Conservation (phyloP, 2,888 invertebrate species). For the Acholoe squamosa region DNA sequence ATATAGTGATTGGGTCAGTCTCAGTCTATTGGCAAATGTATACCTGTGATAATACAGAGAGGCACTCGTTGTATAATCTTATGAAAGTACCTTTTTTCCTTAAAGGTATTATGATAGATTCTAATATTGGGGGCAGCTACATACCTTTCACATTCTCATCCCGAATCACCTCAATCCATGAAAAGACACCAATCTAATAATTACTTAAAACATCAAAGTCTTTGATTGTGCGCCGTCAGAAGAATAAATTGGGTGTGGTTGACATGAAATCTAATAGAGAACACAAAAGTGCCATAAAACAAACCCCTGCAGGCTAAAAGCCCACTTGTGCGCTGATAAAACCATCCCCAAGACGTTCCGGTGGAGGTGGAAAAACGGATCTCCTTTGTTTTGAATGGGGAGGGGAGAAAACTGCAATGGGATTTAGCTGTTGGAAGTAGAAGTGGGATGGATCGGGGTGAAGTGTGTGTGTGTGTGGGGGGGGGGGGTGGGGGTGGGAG, state of each 20-base stretch:
- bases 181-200: neutral
- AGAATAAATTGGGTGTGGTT: conserved; percentile 22
- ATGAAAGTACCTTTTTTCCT: too few relatives aligned
- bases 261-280: conserved; percentile 39
- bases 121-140: too few relatives aligned
- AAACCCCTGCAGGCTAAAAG: conserved; percentile 6
- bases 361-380: neutral
- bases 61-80: too few relatives aligned
- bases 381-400: neutral
- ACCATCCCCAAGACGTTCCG: neutral
- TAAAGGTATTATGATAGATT: too few relatives aligned
- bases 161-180: neutral
- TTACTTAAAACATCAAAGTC: neutral
- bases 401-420: neutral
- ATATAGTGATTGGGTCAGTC: too few relatives aligned
- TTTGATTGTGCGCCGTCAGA: neutral
- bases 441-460: neutral
- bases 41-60: too few relatives aligned
- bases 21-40: too few relatives aligned
- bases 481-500: neutral
- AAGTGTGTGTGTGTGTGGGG: too few relatives aligned
- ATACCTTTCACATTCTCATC: too few relatives aligned
- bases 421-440: neutral
- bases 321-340: neutral
- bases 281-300: neutral